Conservation (phyloP, 1,140 invertebrate species). For the Notospermus geniculatus region DNA sequence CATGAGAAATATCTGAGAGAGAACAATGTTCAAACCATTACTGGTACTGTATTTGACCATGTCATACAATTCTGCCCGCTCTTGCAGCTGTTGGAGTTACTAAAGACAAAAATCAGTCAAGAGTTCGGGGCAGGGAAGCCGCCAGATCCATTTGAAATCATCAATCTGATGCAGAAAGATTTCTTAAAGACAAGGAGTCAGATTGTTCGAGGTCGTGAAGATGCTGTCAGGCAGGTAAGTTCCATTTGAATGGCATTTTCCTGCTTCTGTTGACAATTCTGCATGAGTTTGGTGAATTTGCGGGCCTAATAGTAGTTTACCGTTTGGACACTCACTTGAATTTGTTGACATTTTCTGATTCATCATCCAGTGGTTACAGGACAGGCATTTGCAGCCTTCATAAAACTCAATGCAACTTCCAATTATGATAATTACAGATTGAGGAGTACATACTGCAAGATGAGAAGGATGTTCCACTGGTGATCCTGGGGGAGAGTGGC, state of each 20-base stretch:
- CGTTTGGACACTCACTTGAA: too few relatives aligned
- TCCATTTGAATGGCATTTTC: neutral
- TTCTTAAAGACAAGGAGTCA: conserved; percentile 22
- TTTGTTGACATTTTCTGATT: too few relatives aligned
- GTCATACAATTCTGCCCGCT: too few relatives aligned
- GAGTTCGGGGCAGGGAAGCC: conserved; percentile 12
- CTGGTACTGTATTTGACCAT: too few relatives aligned
- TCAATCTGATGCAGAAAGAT: conserved; percentile 14
- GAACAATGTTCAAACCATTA: too few relatives aligned
- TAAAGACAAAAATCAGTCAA: conserved; percentile 14
- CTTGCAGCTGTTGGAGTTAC: conserved; percentile 18
- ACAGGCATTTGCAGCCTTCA: too few relatives aligned
- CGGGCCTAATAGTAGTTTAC: too few relatives aligned
- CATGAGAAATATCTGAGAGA: too few relatives aligned
- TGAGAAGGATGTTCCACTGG: conserved; percentile 12
- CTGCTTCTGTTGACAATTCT: neutral
- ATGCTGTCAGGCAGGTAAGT: conserved; percentile 16
- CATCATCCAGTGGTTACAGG: too few relatives aligned
- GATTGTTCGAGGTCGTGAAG: conserved; percentile 16
- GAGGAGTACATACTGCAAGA: conserved; percentile 7
- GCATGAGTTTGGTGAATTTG: too few relatives aligned
- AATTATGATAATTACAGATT: conserved; percentile 20
- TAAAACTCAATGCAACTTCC: too few relatives aligned
- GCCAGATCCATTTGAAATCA: conserved; percentile 3
- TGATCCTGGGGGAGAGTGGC: conserved; percentile 21